Conservation (phyloP, 2,888 invertebrate genomes). For the Hyposoter didymator region DNA sequence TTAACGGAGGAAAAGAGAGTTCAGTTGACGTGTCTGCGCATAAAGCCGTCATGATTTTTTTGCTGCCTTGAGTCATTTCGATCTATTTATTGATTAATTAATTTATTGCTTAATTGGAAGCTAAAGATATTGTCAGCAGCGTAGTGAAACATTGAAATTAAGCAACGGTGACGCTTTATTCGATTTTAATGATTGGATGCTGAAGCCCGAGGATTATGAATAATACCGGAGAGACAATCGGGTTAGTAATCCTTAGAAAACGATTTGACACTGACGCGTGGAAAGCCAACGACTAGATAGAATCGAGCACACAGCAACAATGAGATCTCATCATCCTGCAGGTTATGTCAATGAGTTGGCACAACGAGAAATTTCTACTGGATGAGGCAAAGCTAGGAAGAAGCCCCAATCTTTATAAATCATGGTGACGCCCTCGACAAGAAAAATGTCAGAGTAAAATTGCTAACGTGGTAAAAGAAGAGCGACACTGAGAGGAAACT, state of each 20-base stretch:
- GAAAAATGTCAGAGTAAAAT: background rate
- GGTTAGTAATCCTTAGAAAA: background rate
- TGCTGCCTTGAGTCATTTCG: background rate
- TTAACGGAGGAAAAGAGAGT: too few species aligned
- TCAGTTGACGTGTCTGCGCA: too few species aligned
- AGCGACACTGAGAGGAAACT: background rate
- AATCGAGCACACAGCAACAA: background rate
- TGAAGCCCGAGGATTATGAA: background rate
- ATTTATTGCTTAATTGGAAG: background rate
- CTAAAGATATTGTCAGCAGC: background rate
- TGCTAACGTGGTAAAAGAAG: slow-evolving; percentile 2
- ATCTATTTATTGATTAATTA: background rate
- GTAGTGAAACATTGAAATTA: background rate
- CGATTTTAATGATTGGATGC: background rate
- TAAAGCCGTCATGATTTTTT: background rate
- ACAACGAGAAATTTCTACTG: background rate
- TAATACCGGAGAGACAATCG: background rate
- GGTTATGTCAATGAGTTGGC: background rate
- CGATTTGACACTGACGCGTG: background rate
- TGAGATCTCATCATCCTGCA: background rate
- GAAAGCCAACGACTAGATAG: background rate
- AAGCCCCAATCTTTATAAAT: slow-evolving; percentile 3
- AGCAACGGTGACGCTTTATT: background rate
- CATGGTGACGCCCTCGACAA: background rate
- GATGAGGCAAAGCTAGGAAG: background rate